These are phyloP conservation scores for Stigmatopora argus DNA, from an alignment of 2,113 vertebrate species.

Conservation along the genomic window DNA sequence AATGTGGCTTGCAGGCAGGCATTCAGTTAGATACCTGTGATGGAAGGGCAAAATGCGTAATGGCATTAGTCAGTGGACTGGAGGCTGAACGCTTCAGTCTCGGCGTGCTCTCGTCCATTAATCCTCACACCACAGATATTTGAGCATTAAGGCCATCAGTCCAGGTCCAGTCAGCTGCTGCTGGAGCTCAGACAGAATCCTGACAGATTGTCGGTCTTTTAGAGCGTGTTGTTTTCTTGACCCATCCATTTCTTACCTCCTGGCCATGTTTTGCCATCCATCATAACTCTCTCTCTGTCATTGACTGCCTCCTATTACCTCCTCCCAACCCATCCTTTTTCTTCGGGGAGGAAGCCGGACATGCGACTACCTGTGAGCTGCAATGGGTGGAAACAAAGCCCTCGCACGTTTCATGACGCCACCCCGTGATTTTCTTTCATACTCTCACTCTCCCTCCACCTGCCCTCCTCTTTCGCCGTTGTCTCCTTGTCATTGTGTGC, in stretches of 20 bases:
- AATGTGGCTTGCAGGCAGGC: not conserved
- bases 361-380: slow-evolving; percentile 46
- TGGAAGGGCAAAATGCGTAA: not conserved
- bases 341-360: slow-evolving; percentile 24
- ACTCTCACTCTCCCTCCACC: slow-evolving; percentile 13
- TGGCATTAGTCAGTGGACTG: not conserved
- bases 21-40: not conserved
- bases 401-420: slow-evolving; percentile 14
- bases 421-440: slow-evolving; percentile 7
- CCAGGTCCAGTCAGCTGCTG: slow-evolving; percentile 61
- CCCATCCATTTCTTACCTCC: slow-evolving; percentile 64
- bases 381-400: slow-evolving; percentile 33
- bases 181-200: slow-evolving; percentile 63
- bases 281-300: slow-evolving; percentile 52
- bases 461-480: slow-evolving; percentile 12
- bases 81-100: slow-evolving; percentile 2
- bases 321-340: slow-evolving; percentile 48
- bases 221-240: slow-evolving; percentile 67
- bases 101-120: slow-evolving; percentile 44
- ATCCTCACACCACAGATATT: slow-evolving; percentile 42
- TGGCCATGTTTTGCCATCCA: slow-evolving; percentile 59
- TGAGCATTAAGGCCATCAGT: slow-evolving; percentile 67
- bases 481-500: slow-evolving; percentile 56
- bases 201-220: slow-evolving; percentile 71
- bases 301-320: slow-evolving; percentile 18